Evolutionary conservation across 2,888 invertebrate species (phyloP), one percentile per base, ranked within the genome.

Genomic region (Ochropleura plecta): DNA sequence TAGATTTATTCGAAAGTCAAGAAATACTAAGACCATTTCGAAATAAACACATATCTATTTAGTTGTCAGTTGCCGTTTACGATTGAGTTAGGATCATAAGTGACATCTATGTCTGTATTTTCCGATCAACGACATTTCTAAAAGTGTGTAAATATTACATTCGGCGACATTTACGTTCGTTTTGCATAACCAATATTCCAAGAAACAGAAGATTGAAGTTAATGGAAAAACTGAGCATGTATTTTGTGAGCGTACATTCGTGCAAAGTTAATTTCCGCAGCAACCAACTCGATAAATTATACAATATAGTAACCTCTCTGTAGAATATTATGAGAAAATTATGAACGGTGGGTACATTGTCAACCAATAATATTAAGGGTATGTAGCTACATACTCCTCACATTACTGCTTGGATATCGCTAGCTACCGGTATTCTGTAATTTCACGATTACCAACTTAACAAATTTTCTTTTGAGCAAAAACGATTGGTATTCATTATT

Each of bases 11-110:
- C n/a, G 30, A 48, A 46, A 60, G 59, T 10, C 20, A 48, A 12
- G 7, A 46, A 71, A 30, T 48, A 48, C 53, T 16, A 46, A 49
- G 53, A 51, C 7, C 16, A 18, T 60, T 49, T 53, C 30, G 14
- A 64, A 51, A 48, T 42, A 65, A 30, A 20, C 5, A 6, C 49
- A 60, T 44, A 65, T 72, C 65, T 77, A 44, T 77, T 72, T 30
- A 30, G 30, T 30, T 60, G 51, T 77, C 57, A 71, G 51, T 59
- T 76, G 40, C 12, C 30, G 9, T 53, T 60, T 59, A 65, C 40
- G 65, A 49, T 42, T 60, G 53, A 60, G n/a, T 48, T 42, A 30
- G n/a, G 5, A 72, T 66, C 60, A 18, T 40, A 78, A 65, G 59
- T 42, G 53, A 46, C 18, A 59, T 9, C 40, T 48, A n/a, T 62